Percentiles rank a stretch among this genome's conserved stretches.
Evolutionary conservation across 2,888 invertebrate species (phyloP).

Genomic region (Trissolcus brochymenae): DNA sequence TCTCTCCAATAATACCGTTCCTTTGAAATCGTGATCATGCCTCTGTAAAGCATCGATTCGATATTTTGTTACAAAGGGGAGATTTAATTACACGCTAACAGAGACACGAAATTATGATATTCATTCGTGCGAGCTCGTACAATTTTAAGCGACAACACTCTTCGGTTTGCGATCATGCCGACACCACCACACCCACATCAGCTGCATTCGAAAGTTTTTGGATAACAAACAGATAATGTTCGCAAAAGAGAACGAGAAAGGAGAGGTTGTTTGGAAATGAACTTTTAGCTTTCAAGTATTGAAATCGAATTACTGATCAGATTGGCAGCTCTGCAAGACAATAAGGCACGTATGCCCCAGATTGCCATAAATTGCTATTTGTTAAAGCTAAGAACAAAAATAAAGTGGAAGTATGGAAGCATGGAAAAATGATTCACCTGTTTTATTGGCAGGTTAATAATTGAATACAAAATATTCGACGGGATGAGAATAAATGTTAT

Average conservation of each 20-base stretch:
- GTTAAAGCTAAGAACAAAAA: constrained; percentile 37
- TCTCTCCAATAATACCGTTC: no score
- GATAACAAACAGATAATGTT: constrained; percentile 19
- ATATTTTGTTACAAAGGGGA: no score
- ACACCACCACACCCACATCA: no score
- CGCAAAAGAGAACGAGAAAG: constrained; percentile 14
- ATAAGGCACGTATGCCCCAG: constrained; percentile 49
- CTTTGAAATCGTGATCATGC: no score
- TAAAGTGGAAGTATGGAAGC: constrained; percentile 21
- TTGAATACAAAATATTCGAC: background rate
- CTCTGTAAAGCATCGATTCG: no score
- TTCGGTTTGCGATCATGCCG: no score
- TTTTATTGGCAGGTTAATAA: background rate
- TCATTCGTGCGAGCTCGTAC: no score
- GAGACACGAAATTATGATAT: background rate
- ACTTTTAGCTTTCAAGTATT: constrained; percentile 39
- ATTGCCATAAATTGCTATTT: constrained; percentile 37
- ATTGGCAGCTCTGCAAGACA: constrained; percentile 40
- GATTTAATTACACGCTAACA: background rate
- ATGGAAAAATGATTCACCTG: constrained; percentile 10
- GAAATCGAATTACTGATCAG: constrained; percentile 43
- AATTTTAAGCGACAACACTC: no score
- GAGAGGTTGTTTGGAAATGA: constrained; percentile 16
- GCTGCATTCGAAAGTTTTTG: constrained; percentile 9
- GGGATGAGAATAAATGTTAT: background rate